Percentiles rank a stretch among this genome's conserved stretches.
These are phyloP conservation scores for Vultur gryphus DNA, from an alignment of 2,797 vertebrate genomes.

Conservation along the genomic window DNA sequence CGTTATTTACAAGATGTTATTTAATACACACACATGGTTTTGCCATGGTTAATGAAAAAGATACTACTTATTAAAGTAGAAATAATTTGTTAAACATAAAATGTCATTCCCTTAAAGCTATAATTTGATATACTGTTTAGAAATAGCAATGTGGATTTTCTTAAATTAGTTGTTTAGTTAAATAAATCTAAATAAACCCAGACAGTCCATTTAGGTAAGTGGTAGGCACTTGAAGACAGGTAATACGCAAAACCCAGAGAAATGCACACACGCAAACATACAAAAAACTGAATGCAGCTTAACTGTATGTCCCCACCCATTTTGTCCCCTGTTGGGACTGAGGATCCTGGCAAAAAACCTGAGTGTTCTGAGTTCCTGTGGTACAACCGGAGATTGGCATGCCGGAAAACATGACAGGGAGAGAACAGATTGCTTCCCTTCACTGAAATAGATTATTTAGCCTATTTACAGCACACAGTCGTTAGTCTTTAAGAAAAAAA, in stretches of 20 bases:
- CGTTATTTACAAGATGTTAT: not conserved
- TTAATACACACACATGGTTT: accelerated
- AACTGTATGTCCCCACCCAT: accelerated
- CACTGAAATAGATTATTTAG: not conserved
- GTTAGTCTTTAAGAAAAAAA: not conserved
- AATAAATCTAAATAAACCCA: not conserved
- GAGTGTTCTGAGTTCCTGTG: not conserved
- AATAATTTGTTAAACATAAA: not conserved
- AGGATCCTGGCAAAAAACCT: not conserved
- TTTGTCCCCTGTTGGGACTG: not conserved
- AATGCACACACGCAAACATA: no score
- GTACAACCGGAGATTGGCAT: not conserved
- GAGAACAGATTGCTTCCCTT: constrained; percentile 8
- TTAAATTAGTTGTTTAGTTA: not conserved
- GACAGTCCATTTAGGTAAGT: not conserved
- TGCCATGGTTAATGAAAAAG: not conserved
- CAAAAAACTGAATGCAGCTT: accelerated
- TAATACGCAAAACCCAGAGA: not conserved
- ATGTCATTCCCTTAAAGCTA: not conserved
- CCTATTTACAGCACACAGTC: not conserved
- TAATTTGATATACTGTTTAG: not conserved
- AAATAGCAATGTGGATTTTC: not conserved
- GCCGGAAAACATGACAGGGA: not conserved
- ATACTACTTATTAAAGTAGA: not conserved
- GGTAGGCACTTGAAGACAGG: not conserved